Evolutionary conservation across 2,888 invertebrate species (phyloP).

Genomic region (Meta bourneti): DNA sequence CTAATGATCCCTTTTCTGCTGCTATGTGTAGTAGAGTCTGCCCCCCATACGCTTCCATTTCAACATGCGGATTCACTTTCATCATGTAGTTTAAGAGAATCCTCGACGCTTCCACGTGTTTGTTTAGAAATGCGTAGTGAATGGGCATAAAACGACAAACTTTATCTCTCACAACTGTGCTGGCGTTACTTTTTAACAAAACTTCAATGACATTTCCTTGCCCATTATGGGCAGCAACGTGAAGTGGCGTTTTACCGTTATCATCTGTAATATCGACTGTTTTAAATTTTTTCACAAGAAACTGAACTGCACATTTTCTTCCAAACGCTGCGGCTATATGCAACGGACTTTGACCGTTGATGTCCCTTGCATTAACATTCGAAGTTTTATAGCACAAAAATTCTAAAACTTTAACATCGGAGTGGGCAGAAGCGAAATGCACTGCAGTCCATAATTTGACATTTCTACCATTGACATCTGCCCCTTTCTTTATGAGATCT

Average conservation of each 20-base stretch:
- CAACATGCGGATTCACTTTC: too few species aligned
- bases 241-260: neutral
- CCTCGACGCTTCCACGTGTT: neutral
- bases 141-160: constrained; percentile 16
- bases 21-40: neutral
- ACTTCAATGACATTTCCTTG: neutral
- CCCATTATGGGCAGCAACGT: constrained; percentile 13
- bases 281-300: neutral
- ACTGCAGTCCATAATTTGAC: constrained; percentile 85
- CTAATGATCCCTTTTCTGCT: neutral
- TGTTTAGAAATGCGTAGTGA: neutral
- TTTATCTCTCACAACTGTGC: constrained; percentile 2
- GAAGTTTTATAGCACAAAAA: constrained; percentile 83
- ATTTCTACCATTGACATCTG: constrained; percentile 85
- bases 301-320: neutral
- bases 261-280: neutral
- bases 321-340: too few species aligned
- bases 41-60: too few species aligned
- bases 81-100: neutral
- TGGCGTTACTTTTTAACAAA: constrained; percentile 24
- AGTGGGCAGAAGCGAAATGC: constrained; percentile 95
- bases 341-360: too few species aligned
- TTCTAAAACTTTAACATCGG: constrained; percentile 88
- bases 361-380: neutral
- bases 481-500: constrained; percentile 85